Base-by-base conservation (phyloP, 2,113 vertebrate genomes). In the Melanostigma gelatinosum region DNA sequence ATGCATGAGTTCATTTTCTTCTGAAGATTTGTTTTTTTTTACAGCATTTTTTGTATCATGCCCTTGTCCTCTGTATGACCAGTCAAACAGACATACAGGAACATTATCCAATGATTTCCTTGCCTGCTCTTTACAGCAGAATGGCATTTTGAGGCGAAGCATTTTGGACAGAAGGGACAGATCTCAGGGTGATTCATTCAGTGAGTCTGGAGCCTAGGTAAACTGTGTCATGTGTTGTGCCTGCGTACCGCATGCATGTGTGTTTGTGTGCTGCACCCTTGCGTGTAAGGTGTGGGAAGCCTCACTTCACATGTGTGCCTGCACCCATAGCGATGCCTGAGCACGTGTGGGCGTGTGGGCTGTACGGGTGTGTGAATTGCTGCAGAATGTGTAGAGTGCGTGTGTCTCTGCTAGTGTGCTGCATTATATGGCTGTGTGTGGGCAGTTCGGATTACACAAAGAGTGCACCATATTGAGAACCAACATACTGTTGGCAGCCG, bases 161-260 rank as follows among this genome's bases (percentile, higher is more conserved):
- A 61, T 79, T 87, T 75, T 61, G 64, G 84, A 88, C 82, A 90
- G 86, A 87, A 87, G 85, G 89, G 75, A 87, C 86, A 85, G 84
- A 89, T 83, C 88, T 88, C 44, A 64, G 61, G 6, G 71, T 92
- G 90, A 92, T 89, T 93, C 87, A 87, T 80, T 77, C 77, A 83
- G 66, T 8, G 87, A 85, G 79, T 84, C 61, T 55, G 72, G 24
- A 84, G 84, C 88, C 80, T 87, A 92, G 79, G 83, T 90, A 85
- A 90, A 88, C 63, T 64, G 78, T 87, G 90, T 88, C 80, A 76
- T 83, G 78, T 72, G 72, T 58, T 12, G 60, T 79, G 82, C 65
- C 42, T 69, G 60, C 12, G 24, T 57, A n/a, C 29, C 62, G 27
- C 61, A 54, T 27, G 61, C 63, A 46, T 64, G 60, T 15, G 52